Conservation (phyloP, 2,888 invertebrate genomes). For the Meganola albula region DNA sequence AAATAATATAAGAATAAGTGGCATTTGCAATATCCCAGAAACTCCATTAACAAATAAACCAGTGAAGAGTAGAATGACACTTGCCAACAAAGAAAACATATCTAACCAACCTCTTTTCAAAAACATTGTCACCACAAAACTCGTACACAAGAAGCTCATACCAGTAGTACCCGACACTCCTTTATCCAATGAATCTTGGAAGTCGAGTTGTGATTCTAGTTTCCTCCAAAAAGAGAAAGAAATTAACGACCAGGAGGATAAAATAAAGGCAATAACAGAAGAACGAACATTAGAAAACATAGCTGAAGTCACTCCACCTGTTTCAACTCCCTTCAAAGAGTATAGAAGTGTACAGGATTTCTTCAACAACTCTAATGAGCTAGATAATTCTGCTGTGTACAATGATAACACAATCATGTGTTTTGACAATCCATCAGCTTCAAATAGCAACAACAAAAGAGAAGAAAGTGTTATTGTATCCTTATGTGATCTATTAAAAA, state of each 20-base stretch:
- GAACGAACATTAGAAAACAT: slow-evolving; percentile 46
- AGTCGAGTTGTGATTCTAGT: slow-evolving; percentile 58
- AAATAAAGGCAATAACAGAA: slow-evolving; percentile 33
- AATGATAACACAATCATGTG: slow-evolving; percentile 57
- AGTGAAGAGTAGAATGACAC: slow-evolving; percentile 32
- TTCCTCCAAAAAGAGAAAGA: slow-evolving; percentile 61
- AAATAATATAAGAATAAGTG: slow-evolving; percentile 53
- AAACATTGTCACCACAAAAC: slow-evolving; percentile 9
- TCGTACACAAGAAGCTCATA: slow-evolving; percentile 9
- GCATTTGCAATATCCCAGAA: slow-evolving; percentile 51
- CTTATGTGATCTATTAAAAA: slow-evolving; percentile 55
- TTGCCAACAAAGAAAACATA: slow-evolving; percentile 53
- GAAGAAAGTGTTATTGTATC: slow-evolving; percentile 62
- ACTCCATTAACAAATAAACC: slow-evolving; percentile 46
- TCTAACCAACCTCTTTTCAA: slow-evolving; percentile 15
- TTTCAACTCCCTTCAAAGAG: slow-evolving; percentile 60
- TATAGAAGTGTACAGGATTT: slow-evolving; percentile 54
- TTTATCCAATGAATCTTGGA: slow-evolving; percentile 51
- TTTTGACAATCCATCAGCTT: slow-evolving; percentile 43
- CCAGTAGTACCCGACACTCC: slow-evolving; percentile 42
- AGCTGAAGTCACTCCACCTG: slow-evolving; percentile 48
- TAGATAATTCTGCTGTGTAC: slow-evolving; percentile 38
- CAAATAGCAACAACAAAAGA: slow-evolving; percentile 35
- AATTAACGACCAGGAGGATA: slow-evolving; percentile 48
- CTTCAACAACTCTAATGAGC: slow-evolving; percentile 47